Conservation (phyloP, 2,113 vertebrate species). For the Phalacrocorax brasilianus region DNA sequence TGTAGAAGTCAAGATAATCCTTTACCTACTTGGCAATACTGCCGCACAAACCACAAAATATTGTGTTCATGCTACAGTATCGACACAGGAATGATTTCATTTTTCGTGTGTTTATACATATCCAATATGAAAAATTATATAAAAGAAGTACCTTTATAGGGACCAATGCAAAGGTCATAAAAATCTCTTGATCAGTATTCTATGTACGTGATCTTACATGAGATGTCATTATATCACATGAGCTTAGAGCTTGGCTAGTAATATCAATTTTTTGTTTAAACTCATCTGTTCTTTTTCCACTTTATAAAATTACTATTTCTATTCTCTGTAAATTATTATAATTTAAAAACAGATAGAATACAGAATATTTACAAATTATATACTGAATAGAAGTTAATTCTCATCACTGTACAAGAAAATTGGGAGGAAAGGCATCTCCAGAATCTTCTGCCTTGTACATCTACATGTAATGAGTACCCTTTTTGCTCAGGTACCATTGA, state of each 20-base stretch:
- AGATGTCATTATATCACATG: not conserved
- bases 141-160: not conserved
- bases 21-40: not conserved
- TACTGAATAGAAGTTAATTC: not conserved
- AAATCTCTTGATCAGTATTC: not conserved
- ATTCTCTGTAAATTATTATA: not conserved
- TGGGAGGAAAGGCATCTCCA: not conserved
- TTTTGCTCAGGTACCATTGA: not conserved
- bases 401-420: not conserved
- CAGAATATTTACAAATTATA: not conserved
- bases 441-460: not conserved
- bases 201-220: not conserved
- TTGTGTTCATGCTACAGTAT: not conserved
- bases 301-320: not conserved
- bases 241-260: not conserved
- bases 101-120: not conserved
- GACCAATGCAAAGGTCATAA: not conserved
- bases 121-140: not conserved
- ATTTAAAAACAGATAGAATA: not conserved
- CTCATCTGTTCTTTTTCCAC: not conserved
- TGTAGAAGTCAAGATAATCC: not conserved
- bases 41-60: not conserved
- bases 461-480: not conserved
- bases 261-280: not conserved
- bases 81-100: not conserved